These are phyloP conservation scores for Callipepla squamata DNA, from an alignment of 2,113 vertebrate species.

Conservation along the genomic window DNA sequence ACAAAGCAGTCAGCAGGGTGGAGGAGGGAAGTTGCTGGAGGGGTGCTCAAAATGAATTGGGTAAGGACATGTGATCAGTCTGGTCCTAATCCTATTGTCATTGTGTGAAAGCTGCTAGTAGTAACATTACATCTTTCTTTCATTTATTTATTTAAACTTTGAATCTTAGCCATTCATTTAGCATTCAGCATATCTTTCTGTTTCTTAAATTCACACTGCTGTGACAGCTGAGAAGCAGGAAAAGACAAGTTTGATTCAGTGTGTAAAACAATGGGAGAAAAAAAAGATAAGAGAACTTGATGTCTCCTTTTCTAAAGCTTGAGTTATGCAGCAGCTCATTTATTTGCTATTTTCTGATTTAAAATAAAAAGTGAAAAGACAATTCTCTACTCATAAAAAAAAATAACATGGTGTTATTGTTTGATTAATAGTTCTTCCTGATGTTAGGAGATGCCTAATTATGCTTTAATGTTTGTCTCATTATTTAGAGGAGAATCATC, in stretches of 20 bases:
- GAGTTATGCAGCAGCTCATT: slow-evolving; percentile 33
- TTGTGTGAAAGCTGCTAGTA: background rate
- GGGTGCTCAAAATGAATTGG: background rate
- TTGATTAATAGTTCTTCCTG: slow-evolving; percentile 68
- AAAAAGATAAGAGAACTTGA: background rate
- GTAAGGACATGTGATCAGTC: background rate
- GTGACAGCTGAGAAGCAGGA: slow-evolving; percentile 26
- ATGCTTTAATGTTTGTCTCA: slow-evolving; percentile 63
- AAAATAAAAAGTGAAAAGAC: slow-evolving; percentile 49
- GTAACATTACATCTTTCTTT: background rate
- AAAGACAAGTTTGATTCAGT: slow-evolving; percentile 28
- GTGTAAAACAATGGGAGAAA: slow-evolving; percentile 35
- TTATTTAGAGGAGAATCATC: slow-evolving; percentile 61
- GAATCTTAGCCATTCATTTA: background rate
- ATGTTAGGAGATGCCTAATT: slow-evolving; percentile 75
- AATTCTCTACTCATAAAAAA: slow-evolving; percentile 43
- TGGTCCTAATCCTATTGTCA: background rate
- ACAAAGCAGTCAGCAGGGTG: background rate
- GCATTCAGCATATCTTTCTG: background rate
- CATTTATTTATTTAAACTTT: background rate
- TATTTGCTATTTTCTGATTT: slow-evolving; percentile 36
- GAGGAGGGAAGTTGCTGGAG: background rate
- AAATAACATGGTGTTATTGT: slow-evolving; percentile 19
- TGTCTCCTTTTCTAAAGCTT: slow-evolving; percentile 40
- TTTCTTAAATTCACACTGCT: slow-evolving; percentile 21